phyloP scores from a whole-genome alignment of 1,140 invertebrate species.

The Calephelis nemesis region DNA sequence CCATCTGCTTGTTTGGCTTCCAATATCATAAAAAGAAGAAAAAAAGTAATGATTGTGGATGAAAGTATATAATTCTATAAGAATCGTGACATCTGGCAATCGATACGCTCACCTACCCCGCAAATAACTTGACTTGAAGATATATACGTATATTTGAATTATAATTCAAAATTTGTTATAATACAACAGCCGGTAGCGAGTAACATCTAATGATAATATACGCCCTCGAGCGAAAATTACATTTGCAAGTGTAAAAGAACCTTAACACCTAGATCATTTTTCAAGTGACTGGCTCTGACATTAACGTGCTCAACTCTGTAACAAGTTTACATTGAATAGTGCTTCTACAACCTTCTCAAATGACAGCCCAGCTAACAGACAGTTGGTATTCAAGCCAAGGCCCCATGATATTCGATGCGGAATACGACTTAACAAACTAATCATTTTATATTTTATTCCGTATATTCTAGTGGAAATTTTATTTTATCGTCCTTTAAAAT shows the following conservation, averaged over 20 bases:
- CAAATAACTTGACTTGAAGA: too few species aligned
- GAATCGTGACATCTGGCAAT: too few species aligned
- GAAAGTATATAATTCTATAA: too few species aligned
- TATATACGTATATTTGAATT: too few species aligned
- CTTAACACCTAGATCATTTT: constrained; percentile 34
- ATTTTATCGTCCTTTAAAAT: too few species aligned
- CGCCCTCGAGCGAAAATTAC: constrained; percentile 7
- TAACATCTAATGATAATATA: constrained; percentile 1
- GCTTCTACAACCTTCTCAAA: constrained; percentile 69
- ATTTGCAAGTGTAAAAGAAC: constrained; percentile 13
- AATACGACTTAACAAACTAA: constrained; percentile 34
- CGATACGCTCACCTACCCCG: too few species aligned
- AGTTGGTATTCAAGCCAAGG: constrained; percentile 74
- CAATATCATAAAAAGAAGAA: too few species aligned
- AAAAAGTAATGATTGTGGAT: too few species aligned
- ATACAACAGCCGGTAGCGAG: too few species aligned
- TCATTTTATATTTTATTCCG: neutral
- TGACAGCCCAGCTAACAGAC: constrained; percentile 70
- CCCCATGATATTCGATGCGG: constrained; percentile 69
- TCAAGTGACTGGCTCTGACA: constrained; percentile 48
- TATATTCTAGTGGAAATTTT: too few species aligned
- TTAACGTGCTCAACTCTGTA: constrained; percentile 44
- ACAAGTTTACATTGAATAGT: constrained; percentile 72
- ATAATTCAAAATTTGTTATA: too few species aligned
- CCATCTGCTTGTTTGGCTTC: too few species aligned